Base-by-base conservation (phyloP, 2,113 vertebrate genomes). In the Rutilus rutilus region DNA sequence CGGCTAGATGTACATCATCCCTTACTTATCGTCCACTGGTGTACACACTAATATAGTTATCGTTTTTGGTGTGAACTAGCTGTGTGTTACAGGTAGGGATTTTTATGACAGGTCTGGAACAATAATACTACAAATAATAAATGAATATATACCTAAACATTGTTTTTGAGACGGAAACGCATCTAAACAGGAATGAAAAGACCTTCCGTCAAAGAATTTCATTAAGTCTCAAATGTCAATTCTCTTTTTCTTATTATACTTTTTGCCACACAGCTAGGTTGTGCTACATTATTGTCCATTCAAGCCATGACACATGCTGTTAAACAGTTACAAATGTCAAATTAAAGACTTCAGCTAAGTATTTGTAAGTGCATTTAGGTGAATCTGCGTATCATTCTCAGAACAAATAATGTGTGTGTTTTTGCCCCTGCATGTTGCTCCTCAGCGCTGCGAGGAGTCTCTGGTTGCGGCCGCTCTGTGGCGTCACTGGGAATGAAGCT, bases 401-500 rank as follows among this genome's bases (percentile, higher is more conserved):
- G 59, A 65, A 67, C 50, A 25, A 65, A 39, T 85, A 54, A 2
- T 71, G 23, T 33, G 81, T 86, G 81, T 86, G 36, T 36, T 42
- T 84, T 23, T 76, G 86, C 36, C 50, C n/a, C 60, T 81, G 80
- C 74, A 54, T 76, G 78, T 52, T 81, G 83, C 78, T 85, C 42
- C 71, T 57, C 36, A 82, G 77, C 81, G 36, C 64, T 76, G 76
- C 73, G 42, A 87, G 74, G 65, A 60, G 88, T 89, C 85, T 88
- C 59, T n/a, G 76, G 78, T 69, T 45, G 52, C 86, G 83, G 85
- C 78, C 88, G 77, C 86, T 82, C 78, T 78, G 86, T 87, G 86
- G 86, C 88, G 86, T 89, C 88, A 87, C 73, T 54, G 6, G 54
- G 54, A 87, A 62, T 89, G 74, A 89, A 83, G 86, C 88, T 89